Percentiles rank a stretch among this genome's conserved stretches.
These are phyloP conservation scores for Drosophila demipolita DNA, from an alignment of 2,888 invertebrate species.

Conservation along the genomic window DNA sequence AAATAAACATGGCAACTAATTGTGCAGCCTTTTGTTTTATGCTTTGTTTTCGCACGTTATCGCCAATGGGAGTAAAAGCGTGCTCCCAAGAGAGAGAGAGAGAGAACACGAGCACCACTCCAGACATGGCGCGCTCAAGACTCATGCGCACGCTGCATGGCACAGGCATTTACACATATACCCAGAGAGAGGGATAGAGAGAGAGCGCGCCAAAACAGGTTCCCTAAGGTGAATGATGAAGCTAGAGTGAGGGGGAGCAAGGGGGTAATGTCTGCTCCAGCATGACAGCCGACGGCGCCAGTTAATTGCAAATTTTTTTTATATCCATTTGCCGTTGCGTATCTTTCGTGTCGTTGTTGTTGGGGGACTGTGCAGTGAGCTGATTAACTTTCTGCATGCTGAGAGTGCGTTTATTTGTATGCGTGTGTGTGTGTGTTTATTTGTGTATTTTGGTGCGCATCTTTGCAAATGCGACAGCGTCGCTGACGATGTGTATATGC, in stretches of 20 bases:
- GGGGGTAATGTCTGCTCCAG: slow-evolving; percentile 62
- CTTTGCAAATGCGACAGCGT: slow-evolving; percentile 51
- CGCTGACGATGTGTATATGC: slow-evolving; percentile 42
- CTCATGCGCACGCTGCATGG: slow-evolving; percentile 61
- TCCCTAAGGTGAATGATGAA: slow-evolving; percentile 56
- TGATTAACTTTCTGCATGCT: slow-evolving; percentile 80
- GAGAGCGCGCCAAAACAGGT: slow-evolving; percentile 74
- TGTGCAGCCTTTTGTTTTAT: slow-evolving; percentile 49
- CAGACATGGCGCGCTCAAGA: slow-evolving; percentile 21
- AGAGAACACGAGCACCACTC: slow-evolving; percentile 26
- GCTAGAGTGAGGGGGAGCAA: slow-evolving; percentile 16
- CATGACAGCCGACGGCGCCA: slow-evolving; percentile 77
- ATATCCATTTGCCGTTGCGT: slow-evolving; percentile 53
- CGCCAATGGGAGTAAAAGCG: slow-evolving; percentile 36
- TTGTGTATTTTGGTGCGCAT: slow-evolving; percentile 50
- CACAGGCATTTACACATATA: slow-evolving; percentile 8
- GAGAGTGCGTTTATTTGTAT: slow-evolving; percentile 46
- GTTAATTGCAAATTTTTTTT: slow-evolving; percentile 76
- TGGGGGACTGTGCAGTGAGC: slow-evolving; percentile 52
- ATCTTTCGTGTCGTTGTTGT: slow-evolving; percentile 43
- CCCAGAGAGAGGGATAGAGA: neutral
- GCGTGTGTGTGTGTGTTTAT: slow-evolving; percentile 16
- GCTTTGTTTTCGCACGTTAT: slow-evolving; percentile 60
- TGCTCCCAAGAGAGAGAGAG: slow-evolving; percentile 23
- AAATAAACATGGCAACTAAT: slow-evolving; percentile 50